Conservation (phyloP, 35 echinoderm and acorn worm species). For the Apostichopus japonicus region DNA sequence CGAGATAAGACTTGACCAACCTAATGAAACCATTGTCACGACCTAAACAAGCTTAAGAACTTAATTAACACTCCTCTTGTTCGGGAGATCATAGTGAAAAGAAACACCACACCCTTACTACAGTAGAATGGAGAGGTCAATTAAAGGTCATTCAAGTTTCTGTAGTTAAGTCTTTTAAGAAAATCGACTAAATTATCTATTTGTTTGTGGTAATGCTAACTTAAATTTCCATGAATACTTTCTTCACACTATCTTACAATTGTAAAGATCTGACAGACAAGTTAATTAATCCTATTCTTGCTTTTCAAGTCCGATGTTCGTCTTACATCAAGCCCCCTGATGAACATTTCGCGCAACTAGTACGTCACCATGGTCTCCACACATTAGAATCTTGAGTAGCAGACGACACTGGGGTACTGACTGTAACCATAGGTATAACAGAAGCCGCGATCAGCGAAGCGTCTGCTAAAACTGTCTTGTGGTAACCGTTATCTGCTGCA, state of each 20-base stretch:
- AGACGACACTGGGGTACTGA: slow-evolving; percentile 25
- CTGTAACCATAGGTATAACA: slow-evolving; percentile 15
- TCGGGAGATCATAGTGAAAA: not conserved
- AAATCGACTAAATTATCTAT: too few species aligned
- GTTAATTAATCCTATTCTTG: not conserved
- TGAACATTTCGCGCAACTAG: not conserved
- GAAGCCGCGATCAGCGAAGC: not conserved
- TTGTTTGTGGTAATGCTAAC: too few species aligned
- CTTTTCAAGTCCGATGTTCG: not conserved
- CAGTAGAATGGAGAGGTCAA: not conserved
- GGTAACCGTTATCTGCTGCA: not conserved
- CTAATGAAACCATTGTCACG: too few species aligned
- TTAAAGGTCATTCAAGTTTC: not conserved
- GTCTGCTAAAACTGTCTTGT: not conserved
- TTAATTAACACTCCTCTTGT: not conserved
- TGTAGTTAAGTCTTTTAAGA: too few species aligned
- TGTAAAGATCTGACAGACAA: not conserved
- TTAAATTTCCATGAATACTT: not conserved
- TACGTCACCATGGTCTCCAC: slow-evolving; percentile 41
- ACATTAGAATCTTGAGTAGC: slow-evolving; percentile 2
- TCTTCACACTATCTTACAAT: not conserved
- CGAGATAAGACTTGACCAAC: too few species aligned
- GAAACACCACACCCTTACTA: not conserved
- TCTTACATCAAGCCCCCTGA: not conserved
- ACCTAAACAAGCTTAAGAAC: not conserved